A percentile compares a stretch with the other conserved stretches of the same genome.
Evolutionary conservation across 2,888 invertebrate species (phyloP).

Genomic region (Nomada ferruginata): DNA sequence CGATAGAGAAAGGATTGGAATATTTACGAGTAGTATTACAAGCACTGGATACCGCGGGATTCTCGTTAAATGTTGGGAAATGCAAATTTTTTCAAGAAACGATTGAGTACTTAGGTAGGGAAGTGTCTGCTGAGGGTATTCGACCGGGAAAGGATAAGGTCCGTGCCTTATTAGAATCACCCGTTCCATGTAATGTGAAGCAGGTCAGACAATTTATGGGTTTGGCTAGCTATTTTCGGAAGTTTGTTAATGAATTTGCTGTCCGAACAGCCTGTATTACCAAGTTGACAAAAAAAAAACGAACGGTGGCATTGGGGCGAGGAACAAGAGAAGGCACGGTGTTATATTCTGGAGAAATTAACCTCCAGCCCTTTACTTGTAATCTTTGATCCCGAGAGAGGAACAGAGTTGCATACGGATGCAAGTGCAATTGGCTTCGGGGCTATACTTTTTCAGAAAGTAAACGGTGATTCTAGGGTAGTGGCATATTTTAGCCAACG

Average conservation of each 20-base stretch:
- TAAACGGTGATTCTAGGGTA: not conserved
- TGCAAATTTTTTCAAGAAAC: constrained; percentile 50
- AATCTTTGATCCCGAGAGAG: no score
- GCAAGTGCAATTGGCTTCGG: not conserved
- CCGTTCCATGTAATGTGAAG: not conserved
- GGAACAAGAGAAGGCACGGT: no score
- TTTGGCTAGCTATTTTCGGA: not conserved
- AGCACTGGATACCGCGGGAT: not conserved
- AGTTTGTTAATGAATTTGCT: constrained; percentile 17
- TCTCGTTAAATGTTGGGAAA: constrained; percentile 66
- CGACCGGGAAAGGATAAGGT: constrained; percentile 12
- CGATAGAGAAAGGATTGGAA: not conserved
- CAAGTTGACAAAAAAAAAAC: not conserved
- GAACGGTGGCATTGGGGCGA: not conserved
- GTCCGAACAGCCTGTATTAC: not conserved
- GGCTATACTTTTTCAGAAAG: not conserved
- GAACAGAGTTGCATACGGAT: not conserved
- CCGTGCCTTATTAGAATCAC: not conserved
- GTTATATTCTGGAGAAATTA: no score
- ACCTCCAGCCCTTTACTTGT: no score
- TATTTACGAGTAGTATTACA: not conserved
- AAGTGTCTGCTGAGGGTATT: constrained; percentile 37
- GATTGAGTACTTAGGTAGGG: constrained; percentile 45
- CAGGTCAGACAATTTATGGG: constrained; percentile 10
- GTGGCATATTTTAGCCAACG: not conserved